Percentiles rank a stretch among this genome's conserved stretches.
phyloP scores from a whole-genome alignment of 2,888 invertebrate genomes.

The Anodontia alba region DNA sequence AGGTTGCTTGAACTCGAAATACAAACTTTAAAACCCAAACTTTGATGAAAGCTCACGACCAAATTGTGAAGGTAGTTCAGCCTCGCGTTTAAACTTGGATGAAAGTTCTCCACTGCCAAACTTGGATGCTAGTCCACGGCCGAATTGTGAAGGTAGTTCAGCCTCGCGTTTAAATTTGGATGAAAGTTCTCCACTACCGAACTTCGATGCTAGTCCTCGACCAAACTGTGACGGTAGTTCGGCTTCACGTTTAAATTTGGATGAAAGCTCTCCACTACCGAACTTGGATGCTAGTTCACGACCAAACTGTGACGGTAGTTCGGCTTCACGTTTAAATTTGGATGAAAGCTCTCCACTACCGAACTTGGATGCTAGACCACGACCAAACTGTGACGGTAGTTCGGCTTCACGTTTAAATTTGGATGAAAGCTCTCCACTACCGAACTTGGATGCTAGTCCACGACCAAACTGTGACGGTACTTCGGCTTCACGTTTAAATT shows the following conservation, averaged over 20 bases:
- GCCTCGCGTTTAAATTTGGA: conserved; percentile 1
- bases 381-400: conserved; percentile 9
- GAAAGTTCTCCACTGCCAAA: neutral
- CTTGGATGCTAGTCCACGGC: neutral
- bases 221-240: conserved; percentile 7
- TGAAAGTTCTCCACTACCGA: neutral
- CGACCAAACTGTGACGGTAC: conserved; percentile 6
- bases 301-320: conserved; percentile 7
- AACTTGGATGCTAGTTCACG: conserved; percentile 5
- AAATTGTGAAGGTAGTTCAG: neutral
- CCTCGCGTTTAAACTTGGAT: neutral
- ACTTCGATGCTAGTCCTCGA: conserved; percentile 1
- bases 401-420: conserved; percentile 2
- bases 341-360: neutral
- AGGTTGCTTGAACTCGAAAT: too few relatives aligned
- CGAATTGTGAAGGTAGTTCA: neutral
- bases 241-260: neutral
- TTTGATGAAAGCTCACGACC: conserved; percentile 2
- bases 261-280: neutral
- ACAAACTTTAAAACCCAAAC: neutral
- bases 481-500: neutral
- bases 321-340: neutral
- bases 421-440: neutral
- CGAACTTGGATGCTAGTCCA: neutral
- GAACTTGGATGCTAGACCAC: neutral